phyloP scores from a whole-genome alignment of 2,113 vertebrate species.

The Bostrychus sinensis region DNA sequence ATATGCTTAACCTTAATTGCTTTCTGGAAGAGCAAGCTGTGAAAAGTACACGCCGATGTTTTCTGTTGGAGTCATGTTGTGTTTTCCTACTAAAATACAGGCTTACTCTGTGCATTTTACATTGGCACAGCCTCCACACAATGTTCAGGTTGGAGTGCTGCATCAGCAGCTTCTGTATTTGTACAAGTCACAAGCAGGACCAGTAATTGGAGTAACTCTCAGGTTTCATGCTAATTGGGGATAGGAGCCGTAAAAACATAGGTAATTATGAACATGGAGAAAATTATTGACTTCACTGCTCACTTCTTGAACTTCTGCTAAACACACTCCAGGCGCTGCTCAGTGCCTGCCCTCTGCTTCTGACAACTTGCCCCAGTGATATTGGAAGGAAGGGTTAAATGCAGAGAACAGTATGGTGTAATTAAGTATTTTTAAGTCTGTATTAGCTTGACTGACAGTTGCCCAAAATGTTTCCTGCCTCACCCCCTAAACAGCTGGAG shows the following conservation, averaged over 20 bases:
- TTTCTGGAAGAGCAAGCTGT: not conserved
- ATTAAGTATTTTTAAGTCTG: too few relatives aligned
- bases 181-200: conserved; percentile 14
- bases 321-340: too few relatives aligned
- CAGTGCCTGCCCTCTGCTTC: too few relatives aligned
- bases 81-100: not conserved
- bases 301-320: not conserved
- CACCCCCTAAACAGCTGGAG: too few relatives aligned
- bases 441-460: too few relatives aligned
- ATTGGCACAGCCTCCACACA: not conserved
- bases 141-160: not conserved
- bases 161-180: conserved; percentile 21
- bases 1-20: not conserved
- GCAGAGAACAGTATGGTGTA: too few relatives aligned
- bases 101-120: not conserved
- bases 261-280: conserved; percentile 48
- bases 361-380: too few relatives aligned
- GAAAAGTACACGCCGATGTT: not conserved
- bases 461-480: too few relatives aligned
- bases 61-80: conserved; percentile 10
- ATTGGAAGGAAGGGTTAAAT: too few relatives aligned
- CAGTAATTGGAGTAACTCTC: conserved; percentile 37
- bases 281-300: not conserved
- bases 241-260: conserved; percentile 58
- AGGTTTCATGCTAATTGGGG: conserved; percentile 61